phyloP scores from a whole-genome alignment of 2,113 vertebrate genomes.

The Aspiorhynchus laticeps region DNA sequence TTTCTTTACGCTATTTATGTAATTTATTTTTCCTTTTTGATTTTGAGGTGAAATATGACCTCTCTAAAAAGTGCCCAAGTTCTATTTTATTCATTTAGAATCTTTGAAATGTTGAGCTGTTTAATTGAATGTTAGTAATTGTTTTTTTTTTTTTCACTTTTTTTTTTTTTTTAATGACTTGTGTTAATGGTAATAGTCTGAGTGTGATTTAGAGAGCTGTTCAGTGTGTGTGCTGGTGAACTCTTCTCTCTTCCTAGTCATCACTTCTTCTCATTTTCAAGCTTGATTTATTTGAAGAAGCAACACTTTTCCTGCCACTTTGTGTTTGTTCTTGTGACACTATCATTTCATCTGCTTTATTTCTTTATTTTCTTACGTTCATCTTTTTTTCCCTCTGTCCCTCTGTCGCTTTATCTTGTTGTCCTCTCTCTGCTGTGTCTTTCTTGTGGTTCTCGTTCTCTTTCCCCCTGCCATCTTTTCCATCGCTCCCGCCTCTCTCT shows the following conservation, averaged over 20 bases:
- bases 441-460: neutral
- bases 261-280: constrained; percentile 5
- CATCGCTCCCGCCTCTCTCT: constrained; percentile 70
- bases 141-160: no score
- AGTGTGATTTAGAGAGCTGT: neutral
- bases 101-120: neutral
- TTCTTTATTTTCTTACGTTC: constrained; percentile 59
- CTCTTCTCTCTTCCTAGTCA: neutral
- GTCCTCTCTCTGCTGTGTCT: neutral
- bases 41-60: neutral
- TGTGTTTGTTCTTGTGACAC: constrained; percentile 39
- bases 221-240: neutral
- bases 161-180: no score
- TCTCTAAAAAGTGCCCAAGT: neutral
- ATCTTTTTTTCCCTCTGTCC: constrained; percentile 31
- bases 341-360: constrained; percentile 66
- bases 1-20: no score
- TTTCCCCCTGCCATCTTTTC: neutral
- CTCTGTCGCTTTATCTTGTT: constrained; percentile 1
- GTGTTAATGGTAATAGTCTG: neutral
- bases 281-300: neutral
- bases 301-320: neutral
- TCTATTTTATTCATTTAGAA: neutral
- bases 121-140: neutral
- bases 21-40: neutral